Evolutionary conservation across 2,888 invertebrate species (phyloP).

Genomic region (Heterodera filipjevi): DNA sequence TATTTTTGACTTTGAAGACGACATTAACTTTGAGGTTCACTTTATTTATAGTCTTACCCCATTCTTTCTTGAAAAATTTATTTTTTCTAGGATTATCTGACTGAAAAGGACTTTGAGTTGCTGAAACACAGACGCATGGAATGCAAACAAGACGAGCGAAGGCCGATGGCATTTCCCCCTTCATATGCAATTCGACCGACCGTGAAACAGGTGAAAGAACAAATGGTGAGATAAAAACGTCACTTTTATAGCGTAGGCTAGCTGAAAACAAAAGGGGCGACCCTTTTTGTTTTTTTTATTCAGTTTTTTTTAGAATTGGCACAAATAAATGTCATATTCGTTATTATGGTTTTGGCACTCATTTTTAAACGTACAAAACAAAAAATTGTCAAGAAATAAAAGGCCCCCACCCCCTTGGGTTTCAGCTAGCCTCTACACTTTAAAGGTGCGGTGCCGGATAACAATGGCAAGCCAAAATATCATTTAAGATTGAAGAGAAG

Average conservation of each 20-base stretch:
- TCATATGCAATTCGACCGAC: slow-evolving; percentile 23
- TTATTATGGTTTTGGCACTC: too few species aligned
- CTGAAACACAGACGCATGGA: slow-evolving; percentile 18
- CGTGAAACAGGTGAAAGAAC: slow-evolving; percentile 3
- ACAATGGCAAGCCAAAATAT: too few species aligned
- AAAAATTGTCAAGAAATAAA: too few species aligned
- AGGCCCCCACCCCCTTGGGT: too few species aligned
- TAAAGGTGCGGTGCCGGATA: too few species aligned
- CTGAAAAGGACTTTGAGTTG: slow-evolving; percentile 19
- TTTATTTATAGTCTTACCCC: background rate
- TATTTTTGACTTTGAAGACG: slow-evolving; percentile 25
- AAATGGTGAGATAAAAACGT: too few species aligned
- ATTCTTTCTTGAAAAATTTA: background rate
- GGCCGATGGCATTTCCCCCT: slow-evolving; percentile 24
- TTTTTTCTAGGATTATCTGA: slow-evolving; percentile 19
- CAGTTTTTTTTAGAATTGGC: too few species aligned
- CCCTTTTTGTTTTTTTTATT: background rate
- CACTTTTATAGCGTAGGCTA: too few species aligned
- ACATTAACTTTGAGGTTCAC: slow-evolving; percentile 24
- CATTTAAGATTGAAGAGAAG: slow-evolving; percentile 25
- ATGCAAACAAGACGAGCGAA: slow-evolving; percentile 16
- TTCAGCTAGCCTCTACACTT: too few species aligned
- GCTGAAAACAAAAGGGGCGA: too few species aligned
- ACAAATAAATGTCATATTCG: too few species aligned
- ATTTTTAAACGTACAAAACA: too few species aligned